Evolutionary conservation across 2,797 vertebrate species (phyloP).

Genomic region (Lutjanus campechanus): DNA sequence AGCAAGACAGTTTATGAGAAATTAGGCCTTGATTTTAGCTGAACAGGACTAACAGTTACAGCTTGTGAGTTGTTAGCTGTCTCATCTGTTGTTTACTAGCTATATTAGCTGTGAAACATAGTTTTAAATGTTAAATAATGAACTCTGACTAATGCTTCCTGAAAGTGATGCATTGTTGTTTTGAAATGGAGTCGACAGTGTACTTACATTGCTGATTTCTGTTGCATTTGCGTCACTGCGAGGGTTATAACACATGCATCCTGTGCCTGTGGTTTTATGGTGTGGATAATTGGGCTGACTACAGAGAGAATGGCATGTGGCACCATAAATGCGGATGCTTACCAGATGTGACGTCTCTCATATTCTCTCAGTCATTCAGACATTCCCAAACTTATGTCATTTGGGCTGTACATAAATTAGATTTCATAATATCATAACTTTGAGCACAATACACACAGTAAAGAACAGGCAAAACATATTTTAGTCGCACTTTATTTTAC

Average conservation of each 20-base stretch:
- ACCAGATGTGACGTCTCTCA: constrained; percentile 72
- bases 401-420: background rate
- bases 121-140: constrained; percentile 7
- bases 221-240: constrained; percentile 40
- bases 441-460: background rate
- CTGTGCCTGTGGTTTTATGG: constrained; percentile 70
- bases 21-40: background rate
- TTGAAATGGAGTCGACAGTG: constrained; percentile 26
- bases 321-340: constrained; percentile 70
- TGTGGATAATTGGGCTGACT: constrained; percentile 66
- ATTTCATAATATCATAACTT: background rate
- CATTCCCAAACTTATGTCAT: constrained; percentile 22
- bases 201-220: constrained; percentile 22
- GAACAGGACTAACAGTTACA: background rate
- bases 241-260: constrained; percentile 58
- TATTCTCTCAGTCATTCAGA: constrained; percentile 28
- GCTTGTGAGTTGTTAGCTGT: background rate
- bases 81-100: constrained; percentile 16
- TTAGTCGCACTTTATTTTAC: too few species aligned
- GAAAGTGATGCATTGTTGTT: constrained; percentile 26
- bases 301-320: constrained; percentile 73
- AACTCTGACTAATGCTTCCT: constrained; percentile 3
- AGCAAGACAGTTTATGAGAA: constrained; percentile 8
- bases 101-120: background rate
- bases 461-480: constrained; percentile 1